Evolutionary conservation across 2,797 vertebrate species (phyloP).

Genomic region (Ficedula albicollis): DNA sequence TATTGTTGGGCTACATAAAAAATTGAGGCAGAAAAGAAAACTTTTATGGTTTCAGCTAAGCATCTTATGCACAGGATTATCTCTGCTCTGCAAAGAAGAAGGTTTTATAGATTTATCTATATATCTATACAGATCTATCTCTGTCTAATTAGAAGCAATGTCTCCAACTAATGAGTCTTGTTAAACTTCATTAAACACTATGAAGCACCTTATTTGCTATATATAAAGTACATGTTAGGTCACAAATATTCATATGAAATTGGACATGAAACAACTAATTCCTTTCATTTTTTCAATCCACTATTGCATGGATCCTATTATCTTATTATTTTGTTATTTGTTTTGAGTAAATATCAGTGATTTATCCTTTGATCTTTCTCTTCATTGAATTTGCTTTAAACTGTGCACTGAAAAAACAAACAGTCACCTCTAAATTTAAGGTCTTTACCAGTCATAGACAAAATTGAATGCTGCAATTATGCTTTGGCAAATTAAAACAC

Average conservation of each 20-base stretch:
- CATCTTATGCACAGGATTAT: neutral
- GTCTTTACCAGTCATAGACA: neutral
- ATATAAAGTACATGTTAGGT: neutral
- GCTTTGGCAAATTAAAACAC: neutral
- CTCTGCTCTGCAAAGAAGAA: neutral
- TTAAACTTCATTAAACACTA: neutral
- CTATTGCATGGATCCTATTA: rapidly evolving
- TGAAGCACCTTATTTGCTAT: neutral
- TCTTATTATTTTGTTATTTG: neutral
- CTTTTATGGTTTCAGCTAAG: neutral
- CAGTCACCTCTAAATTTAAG: neutral
- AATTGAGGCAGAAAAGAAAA: neutral
- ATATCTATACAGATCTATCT: neutral
- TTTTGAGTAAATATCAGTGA: neutral
- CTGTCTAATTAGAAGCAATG: neutral
- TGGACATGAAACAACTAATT: neutral
- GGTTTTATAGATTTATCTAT: no score
- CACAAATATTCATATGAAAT: neutral
- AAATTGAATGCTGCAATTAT: neutral
- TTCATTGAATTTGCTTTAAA: neutral
- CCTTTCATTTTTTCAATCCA: neutral
- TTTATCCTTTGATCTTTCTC: neutral
- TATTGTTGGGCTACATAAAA: neutral
- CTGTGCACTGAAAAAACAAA: neutral
- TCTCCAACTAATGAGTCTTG: neutral